phyloP scores from a whole-genome alignment of 2,113 vertebrate genomes.

The Psittacula cyanocephala region DNA sequence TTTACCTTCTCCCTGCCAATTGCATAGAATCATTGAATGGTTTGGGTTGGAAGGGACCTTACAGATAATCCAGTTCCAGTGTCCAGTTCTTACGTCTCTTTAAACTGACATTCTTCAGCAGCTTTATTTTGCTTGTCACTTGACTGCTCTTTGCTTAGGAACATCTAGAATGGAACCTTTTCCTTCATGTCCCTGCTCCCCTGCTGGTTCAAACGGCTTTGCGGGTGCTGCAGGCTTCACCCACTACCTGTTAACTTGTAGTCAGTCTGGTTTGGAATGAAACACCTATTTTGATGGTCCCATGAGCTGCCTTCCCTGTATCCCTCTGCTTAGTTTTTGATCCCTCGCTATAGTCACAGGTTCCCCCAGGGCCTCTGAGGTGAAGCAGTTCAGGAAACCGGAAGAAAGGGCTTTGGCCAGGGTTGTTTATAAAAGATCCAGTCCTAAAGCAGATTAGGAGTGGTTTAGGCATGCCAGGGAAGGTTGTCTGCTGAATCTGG shows the following conservation, averaged over 20 bases:
- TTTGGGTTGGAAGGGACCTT: background rate
- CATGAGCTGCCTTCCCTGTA: background rate
- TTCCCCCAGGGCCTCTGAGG: slow-evolving; percentile 39
- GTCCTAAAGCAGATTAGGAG: slow-evolving; percentile 62
- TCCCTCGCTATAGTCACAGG: background rate
- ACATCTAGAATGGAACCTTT: background rate
- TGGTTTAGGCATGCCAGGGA: slow-evolving; percentile 58
- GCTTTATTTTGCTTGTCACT: background rate
- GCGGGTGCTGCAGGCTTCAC: fast-evolving
- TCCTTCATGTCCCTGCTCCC: fast-evolving
- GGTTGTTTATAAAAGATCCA: slow-evolving; percentile 50
- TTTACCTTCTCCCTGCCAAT: background rate
- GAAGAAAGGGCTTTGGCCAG: slow-evolving; percentile 61
- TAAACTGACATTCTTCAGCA: background rate
- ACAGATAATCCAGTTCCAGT: background rate
- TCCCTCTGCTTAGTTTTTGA: background rate
- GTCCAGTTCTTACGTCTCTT: background rate
- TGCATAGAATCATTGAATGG: background rate
- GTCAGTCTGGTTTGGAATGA: background rate
- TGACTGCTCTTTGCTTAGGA: background rate
- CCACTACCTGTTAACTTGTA: background rate
- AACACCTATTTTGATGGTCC: background rate
- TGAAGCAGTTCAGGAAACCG: slow-evolving; percentile 55
- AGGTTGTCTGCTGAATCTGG: slow-evolving; percentile 50
- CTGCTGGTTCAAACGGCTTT: background rate